Evolutionary conservation across 2,888 invertebrate genomes (phyloP), one percentile per base, ranked within the genome.

Genomic region (Apotomis capreana): DNA sequence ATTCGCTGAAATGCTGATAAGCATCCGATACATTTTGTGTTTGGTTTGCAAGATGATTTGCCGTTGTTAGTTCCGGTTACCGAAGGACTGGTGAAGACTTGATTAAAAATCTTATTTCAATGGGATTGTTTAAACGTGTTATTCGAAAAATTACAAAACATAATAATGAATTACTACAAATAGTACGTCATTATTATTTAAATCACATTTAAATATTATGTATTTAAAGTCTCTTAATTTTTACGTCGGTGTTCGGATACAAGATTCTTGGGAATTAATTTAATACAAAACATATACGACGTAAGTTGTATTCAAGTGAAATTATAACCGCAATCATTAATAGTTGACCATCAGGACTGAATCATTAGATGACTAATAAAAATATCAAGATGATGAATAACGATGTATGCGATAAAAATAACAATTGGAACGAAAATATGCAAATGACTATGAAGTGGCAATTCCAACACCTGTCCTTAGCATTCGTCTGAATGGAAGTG

Each of bases 401-500:
- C 13, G 40, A 49, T n/a, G 15, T n/a, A 37, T 5, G 54, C 15
- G 12, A 40, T 44, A 15, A 55, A 26, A 44, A 55, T 55, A 46
- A 26, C 10, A 36, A n/a, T 10, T 13, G 4, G n/a, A 3, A 55
- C 13, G 8, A 44, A 54, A 15, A 44, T 12, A 55, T 10, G 13
- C 13, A 26, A 65, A 44, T 57, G 13, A 55, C 61, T 40, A 61
- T 61, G 61, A 26, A 67, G 40, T 61, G 49, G 15, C 51, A 55
- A 61, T 63, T 40, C 55, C 55, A 55, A 60, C 65, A 70, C 54
- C 54, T 70, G 59, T 60, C 55, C 65, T 65, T 61, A 55, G 65
- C 60, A 70, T 70, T 61, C 61, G n/a, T 49, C 36, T 71, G 61
- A 68, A 68, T 68, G 67, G 13, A 68, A 49, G 40, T 57, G 60